Percentiles rank a stretch among this genome's conserved stretches.
Conservation (phyloP, 2,888 invertebrate species). For the Drosophila nr. fundita region DNA sequence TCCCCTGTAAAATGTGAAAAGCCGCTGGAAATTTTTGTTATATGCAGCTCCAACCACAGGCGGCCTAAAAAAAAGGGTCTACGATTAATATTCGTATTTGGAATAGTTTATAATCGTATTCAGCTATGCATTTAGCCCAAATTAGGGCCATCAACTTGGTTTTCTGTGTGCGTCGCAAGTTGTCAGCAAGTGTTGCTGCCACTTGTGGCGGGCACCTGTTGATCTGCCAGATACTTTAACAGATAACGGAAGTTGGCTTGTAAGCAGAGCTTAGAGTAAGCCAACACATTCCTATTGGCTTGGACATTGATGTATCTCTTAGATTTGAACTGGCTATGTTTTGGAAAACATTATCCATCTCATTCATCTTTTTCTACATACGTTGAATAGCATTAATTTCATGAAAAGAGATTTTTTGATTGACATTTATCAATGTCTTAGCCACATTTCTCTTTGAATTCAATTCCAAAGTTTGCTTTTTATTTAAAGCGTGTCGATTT, state of each 20-base stretch:
- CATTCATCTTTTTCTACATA: background rate
- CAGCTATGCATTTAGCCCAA: conserved; percentile 17
- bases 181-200: conserved; percentile 58
- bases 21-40: conserved; percentile 54
- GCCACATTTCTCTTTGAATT: background rate
- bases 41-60: conserved; percentile 18
- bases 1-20: conserved; percentile 37
- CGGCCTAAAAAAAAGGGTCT: conserved; percentile 27
- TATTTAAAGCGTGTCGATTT: background rate
- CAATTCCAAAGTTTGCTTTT: too few species aligned
- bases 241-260: conserved; percentile 47
- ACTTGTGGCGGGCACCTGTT: conserved; percentile 14
- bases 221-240: conserved; percentile 23
- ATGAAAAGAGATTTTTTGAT: background rate
- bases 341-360: background rate
- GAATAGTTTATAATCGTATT: conserved; percentile 1
- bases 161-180: conserved; percentile 2
- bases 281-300: background rate
- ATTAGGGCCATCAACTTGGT: conserved; percentile 30
- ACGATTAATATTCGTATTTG: conserved; percentile 27
- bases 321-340: background rate
- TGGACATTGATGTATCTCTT: background rate
- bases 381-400: background rate
- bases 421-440: background rate
- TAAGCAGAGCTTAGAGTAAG: conserved; percentile 40